A percentile compares a stretch with the other conserved stretches of the same genome.
phyloP scores from a whole-genome alignment of 1,140 invertebrate genomes.

The Dinoponera quadriceps region DNA sequence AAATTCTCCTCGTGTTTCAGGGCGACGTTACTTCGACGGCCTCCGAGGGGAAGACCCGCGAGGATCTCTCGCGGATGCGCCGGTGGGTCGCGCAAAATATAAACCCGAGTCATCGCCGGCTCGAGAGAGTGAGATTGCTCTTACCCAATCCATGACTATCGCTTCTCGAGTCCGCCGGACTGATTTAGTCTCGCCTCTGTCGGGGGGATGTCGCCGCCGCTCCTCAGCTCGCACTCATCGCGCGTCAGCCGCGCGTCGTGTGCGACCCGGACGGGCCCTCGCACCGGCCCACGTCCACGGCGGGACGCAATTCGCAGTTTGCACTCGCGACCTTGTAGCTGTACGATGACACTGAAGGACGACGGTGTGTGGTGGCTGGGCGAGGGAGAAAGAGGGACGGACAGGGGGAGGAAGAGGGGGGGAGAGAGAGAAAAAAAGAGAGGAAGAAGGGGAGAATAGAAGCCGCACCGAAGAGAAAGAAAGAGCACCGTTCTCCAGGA shows the following conservation, averaged over 20 bases:
- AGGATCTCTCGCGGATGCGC: no score
- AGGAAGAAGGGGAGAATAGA: no score
- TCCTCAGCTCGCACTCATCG: constrained; percentile 60
- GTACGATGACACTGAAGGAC: constrained; percentile 53
- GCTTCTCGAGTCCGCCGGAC: not conserved
- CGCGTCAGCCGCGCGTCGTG: constrained; percentile 36
- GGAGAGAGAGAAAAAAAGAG: no score
- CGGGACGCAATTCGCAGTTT: constrained; percentile 12
- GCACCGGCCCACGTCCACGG: constrained; percentile 2
- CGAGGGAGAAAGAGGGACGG: no score
- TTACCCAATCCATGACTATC: constrained; percentile 68
- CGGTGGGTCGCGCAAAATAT: no score
- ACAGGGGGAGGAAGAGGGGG: no score
- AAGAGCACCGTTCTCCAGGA: constrained; percentile 67
- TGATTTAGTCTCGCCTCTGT: constrained; percentile 23
- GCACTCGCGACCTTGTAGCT: constrained; percentile 69
- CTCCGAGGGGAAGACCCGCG: no score
- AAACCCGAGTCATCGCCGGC: not conserved
- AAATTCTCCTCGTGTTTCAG: no score
- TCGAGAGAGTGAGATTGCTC: constrained; percentile 20
- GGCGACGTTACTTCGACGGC: no score
- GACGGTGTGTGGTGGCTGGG: not conserved
- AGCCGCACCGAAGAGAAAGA: no score
- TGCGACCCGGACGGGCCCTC: not conserved
- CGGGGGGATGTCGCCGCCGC: not conserved